Percentiles rank a stretch among this genome's conserved stretches.
Evolutionary conservation across 2,797 vertebrate genomes (phyloP).

Genomic region (Crenuchus spilurus): DNA sequence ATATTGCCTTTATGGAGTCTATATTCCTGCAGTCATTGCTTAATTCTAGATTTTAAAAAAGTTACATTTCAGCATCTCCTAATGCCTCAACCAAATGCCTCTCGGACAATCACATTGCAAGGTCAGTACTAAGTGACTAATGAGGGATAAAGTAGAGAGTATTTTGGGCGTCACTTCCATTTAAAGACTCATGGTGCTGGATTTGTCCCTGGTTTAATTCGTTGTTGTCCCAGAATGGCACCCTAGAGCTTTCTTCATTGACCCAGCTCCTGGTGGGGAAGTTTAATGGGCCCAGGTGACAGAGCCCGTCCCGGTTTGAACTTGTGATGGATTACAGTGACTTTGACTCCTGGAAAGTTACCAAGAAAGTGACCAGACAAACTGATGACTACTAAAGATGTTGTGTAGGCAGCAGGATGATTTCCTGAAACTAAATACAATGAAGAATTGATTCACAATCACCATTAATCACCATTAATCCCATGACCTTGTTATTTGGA

Average conservation of each 20-base stretch:
- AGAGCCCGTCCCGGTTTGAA: conserved; percentile 40
- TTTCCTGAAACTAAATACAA: no score
- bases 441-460: no score
- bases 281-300: conserved; percentile 66
- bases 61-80: neutral
- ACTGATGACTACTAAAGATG: neutral
- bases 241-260: neutral
- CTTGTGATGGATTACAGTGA: conserved; percentile 47
- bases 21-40: no score
- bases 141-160: conserved; percentile 25
- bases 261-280: neutral
- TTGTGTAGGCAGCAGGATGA: neutral
- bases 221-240: conserved; percentile 38
- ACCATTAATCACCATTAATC: no score
- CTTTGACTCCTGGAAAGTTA: neutral
- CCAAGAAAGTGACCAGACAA: neutral
- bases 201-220: conserved; percentile 51
- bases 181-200: conserved; percentile 47
- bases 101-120: neutral
- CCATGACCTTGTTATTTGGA: no score
- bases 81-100: neutral
- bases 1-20: no score
- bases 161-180: conserved; percentile 44
- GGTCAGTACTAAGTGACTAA: neutral
- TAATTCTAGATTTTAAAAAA: no score